Evolutionary conservation across 2,797 vertebrate genomes (phyloP).

Genomic region (Bradypodion pumilum): DNA sequence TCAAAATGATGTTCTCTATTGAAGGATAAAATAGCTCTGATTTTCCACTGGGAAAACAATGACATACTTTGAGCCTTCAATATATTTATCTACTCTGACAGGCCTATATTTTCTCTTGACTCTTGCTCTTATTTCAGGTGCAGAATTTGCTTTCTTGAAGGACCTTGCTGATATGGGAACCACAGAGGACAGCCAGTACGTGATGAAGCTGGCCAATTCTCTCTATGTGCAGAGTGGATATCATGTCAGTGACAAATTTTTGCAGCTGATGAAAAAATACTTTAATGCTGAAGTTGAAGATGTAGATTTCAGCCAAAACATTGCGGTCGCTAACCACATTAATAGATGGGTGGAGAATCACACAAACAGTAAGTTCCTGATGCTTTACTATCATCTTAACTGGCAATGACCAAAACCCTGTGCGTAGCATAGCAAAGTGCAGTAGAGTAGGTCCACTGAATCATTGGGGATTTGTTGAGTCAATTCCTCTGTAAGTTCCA

Average conservation of each 20-base stretch:
- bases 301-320: conserved; percentile 89
- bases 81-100: neutral
- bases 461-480: too few relatives aligned
- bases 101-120: neutral
- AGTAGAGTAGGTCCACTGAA: too few relatives aligned
- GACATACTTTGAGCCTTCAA: neutral
- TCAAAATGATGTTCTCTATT: neutral
- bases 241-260: conserved; percentile 88
- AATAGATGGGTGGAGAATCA: conserved; percentile 97
- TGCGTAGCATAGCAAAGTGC: too few relatives aligned
- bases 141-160: conserved; percentile 89
- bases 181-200: conserved; percentile 82
- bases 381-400: conserved; percentile 26
- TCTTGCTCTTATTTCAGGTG: conserved; percentile 75
- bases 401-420: too few relatives aligned
- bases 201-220: conserved; percentile 90
- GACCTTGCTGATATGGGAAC: conserved; percentile 85
- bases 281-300: conserved; percentile 89
- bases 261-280: conserved; percentile 90
- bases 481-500: too few relatives aligned
- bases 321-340: conserved; percentile 87
- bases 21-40: neutral
- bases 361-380: conserved; percentile 87
- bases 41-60: neutral
- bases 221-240: conserved; percentile 92